Percentiles rank a stretch among this genome's conserved stretches.
Conservation (phyloP, 1,140 invertebrate species). For the Ips nitidus region DNA sequence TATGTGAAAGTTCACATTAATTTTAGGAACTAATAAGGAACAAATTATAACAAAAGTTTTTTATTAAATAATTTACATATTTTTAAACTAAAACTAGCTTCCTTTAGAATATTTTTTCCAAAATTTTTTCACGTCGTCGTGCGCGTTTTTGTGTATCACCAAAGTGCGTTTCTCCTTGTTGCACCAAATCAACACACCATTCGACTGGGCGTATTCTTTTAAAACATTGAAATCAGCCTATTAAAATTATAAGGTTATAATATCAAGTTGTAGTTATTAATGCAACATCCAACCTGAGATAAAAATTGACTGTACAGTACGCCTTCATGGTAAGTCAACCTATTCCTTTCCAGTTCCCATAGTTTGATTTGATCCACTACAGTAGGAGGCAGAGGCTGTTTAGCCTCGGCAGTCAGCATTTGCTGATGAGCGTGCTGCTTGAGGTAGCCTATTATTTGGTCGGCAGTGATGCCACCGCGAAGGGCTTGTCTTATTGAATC, state of each 20-base stretch:
- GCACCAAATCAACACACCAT: slow-evolving; percentile 83
- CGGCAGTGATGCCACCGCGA: slow-evolving; percentile 90
- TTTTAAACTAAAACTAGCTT: slow-evolving; percentile 43
- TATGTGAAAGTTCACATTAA: too few relatives aligned
- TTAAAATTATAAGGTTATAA: slow-evolving; percentile 17
- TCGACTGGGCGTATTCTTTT: slow-evolving; percentile 86
- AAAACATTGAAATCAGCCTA: slow-evolving; percentile 82
- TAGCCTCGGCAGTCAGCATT: slow-evolving; percentile 61
- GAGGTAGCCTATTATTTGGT: slow-evolving; percentile 92
- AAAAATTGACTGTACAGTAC: slow-evolving; percentile 96
- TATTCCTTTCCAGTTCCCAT: slow-evolving; percentile 94
- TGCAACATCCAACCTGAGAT: slow-evolving; percentile 65
- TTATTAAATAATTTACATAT: slow-evolving; percentile 28
- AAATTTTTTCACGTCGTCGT: slow-evolving; percentile 90
- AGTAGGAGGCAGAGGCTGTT: slow-evolving; percentile 80
- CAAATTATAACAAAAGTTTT: not conserved
- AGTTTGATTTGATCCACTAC: slow-evolving; percentile 92
- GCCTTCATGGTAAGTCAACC: slow-evolving; percentile 89
- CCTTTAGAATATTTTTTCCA: slow-evolving; percentile 86
- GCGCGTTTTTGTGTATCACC: slow-evolving; percentile 84
- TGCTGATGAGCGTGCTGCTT: slow-evolving; percentile 80
- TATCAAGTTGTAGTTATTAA: slow-evolving; percentile 1
- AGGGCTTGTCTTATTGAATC: slow-evolving; percentile 93
- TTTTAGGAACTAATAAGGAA: too few relatives aligned
- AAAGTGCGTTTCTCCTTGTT: slow-evolving; percentile 85